Base-by-base conservation (phyloP, 1,140 invertebrate genomes). In the Pantala flavescens region DNA sequence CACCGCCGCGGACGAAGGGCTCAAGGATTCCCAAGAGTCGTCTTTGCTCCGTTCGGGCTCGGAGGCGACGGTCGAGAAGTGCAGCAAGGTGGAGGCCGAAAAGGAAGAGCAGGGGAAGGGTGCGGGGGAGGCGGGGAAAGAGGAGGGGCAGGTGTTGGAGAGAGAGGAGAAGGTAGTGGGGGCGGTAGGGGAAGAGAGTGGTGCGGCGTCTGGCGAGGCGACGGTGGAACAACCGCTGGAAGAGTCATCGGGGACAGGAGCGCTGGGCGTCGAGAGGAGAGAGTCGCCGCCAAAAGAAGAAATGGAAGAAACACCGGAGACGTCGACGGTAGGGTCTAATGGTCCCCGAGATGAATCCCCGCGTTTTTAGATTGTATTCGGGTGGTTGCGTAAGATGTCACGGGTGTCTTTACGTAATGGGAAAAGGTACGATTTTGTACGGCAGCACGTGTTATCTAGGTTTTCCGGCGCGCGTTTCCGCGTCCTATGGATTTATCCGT, bases 61-160 rank as follows among this genome's bases (percentile, higher is more conserved):
- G 43, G 71, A 43, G 14, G 28, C 14, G 63, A 71, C 36, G 71
- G 74, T 0, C 19, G 74, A 16, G n/a, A 14, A 14, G 71, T 19
- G 23, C 55, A 70, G 0, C 36, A 43, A 10, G 23, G 28, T 55
- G 73, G 73, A 74, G 73, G 75, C 71, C 11, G 14, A 19, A 42
- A 73, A 71, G 55, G 75, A 55, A 55, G 72, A 74, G 21, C 21
- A 24, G 19, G n/a, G 16, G 71, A 71, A 14, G 75, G 72, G 10
- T 74, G 42, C 23, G 23, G 36, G 23, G 70, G 75, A 9, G 43
- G 24, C 12, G 72, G 72, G 21, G n/a, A 70, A 21, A 24, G 75
- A 70, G 75, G 72, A 24, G 71, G 43, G 63, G n/a, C 21, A 0
- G 43, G 11, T n/a, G 16, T 70, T 21, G 72, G 72, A 36, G 23